Evolutionary conservation across 1,140 invertebrate genomes (phyloP).

Genomic region (Asobara japonica): DNA sequence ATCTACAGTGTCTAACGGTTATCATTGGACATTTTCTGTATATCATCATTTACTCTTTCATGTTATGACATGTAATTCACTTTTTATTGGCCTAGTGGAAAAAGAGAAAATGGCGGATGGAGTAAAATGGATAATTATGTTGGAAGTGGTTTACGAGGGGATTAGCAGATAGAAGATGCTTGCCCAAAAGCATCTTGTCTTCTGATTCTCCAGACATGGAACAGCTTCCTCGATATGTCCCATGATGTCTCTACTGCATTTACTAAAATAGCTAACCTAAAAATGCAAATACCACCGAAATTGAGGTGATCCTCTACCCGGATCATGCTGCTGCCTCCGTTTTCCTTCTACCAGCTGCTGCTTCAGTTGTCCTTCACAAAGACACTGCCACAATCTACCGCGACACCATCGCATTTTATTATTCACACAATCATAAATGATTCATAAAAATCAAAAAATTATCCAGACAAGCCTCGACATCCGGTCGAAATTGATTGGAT

Average conservation of each 20-base stretch:
- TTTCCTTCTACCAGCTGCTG: not conserved
- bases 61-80: not conserved
- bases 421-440: constrained; percentile 1
- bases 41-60: not conserved
- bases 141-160: not conserved
- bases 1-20: not conserved
- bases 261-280: no score
- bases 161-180: no score
- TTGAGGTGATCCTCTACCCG: no score
- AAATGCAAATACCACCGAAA: no score
- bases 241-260: no score
- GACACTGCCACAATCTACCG: not conserved
- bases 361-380: not conserved
- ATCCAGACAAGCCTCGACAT: not conserved
- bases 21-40: constrained; percentile 4
- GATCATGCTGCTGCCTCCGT: no score
- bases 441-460: not conserved
- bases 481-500: not conserved
- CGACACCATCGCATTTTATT: not conserved
- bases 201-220: not conserved
- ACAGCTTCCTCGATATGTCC: no score
- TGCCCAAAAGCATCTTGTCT: no score
- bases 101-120: not conserved
- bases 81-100: not conserved
- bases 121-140: not conserved